Evolutionary conservation across 2,113 vertebrate species (phyloP).

Genomic region (Falcunculus frontatus): DNA sequence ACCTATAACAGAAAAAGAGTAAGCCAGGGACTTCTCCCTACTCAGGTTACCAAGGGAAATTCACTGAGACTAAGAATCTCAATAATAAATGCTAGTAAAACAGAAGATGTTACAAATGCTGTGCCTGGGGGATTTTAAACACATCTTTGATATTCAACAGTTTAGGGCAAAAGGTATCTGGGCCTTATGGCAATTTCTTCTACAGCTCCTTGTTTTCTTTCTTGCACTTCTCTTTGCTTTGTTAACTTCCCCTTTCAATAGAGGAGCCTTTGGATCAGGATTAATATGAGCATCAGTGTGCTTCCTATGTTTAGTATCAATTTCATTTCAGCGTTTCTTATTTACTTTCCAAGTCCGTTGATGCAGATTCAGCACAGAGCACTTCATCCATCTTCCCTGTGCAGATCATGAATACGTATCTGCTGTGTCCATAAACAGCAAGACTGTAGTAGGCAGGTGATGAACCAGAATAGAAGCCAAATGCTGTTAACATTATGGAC

Average conservation of each 20-base stretch:
- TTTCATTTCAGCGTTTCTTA: neutral
- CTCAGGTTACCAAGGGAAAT: neutral
- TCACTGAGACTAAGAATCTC: neutral
- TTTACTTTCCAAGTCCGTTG: neutral
- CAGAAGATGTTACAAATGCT: neutral
- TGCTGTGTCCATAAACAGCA: neutral
- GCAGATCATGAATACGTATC: neutral
- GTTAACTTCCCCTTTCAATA: neutral
- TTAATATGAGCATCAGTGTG: neutral
- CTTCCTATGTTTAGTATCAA: neutral
- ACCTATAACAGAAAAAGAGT: neutral
- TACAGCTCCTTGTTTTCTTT: neutral
- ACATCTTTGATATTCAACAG: neutral
- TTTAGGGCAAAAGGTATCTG: neutral
- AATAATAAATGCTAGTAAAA: neutral
- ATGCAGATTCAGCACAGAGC: neutral
- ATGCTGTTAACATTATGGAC: neutral
- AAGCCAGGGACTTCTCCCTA: neutral
- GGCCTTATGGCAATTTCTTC: neutral
- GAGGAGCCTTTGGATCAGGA: neutral
- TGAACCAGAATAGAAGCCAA: neutral
- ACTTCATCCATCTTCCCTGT: neutral
- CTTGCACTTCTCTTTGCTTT: neutral
- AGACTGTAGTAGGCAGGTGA: neutral
- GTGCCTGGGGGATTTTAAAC: neutral